phyloP scores from a whole-genome alignment of 1,140 invertebrate species.

The Tetramorium parvispinum region DNA sequence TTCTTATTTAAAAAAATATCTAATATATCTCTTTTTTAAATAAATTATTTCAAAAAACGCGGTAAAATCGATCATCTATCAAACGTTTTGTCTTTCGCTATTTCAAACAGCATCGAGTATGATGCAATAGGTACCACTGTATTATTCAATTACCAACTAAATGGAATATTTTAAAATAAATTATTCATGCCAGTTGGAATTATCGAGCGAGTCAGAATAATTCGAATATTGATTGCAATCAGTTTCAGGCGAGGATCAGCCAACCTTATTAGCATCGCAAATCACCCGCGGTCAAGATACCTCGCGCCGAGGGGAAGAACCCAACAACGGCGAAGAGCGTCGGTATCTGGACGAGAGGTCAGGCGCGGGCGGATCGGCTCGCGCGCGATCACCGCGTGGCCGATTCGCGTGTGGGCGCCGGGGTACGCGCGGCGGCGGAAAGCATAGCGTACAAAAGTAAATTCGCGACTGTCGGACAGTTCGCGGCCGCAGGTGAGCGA shows the following conservation, averaged over 20 bases:
- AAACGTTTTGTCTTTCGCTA: background rate
- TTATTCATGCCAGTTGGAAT: background rate
- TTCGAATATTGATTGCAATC: background rate
- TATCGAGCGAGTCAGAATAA: background rate
- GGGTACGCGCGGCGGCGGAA: background rate
- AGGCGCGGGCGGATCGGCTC: background rate
- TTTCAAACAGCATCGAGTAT: background rate
- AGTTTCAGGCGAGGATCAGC: background rate
- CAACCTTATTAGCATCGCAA: background rate
- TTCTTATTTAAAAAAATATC: too few relatives aligned
- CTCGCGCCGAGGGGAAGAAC: background rate
- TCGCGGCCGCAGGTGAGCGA: conserved; percentile 28
- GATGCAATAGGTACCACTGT: background rate
- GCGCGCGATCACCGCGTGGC: background rate
- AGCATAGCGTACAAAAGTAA: conserved; percentile 12
- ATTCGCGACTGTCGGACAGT: conserved; percentile 17
- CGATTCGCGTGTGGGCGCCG: background rate
- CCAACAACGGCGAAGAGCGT: too few relatives aligned
- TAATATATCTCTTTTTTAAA: too few relatives aligned
- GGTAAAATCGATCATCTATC: background rate
- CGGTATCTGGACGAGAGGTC: background rate
- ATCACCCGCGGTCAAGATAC: background rate
- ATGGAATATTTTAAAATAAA: background rate
- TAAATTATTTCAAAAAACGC: background rate
- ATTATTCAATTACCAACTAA: background rate